Base-by-base conservation (phyloP, 2,113 vertebrate species). In the Pangasianodon gigas region DNA sequence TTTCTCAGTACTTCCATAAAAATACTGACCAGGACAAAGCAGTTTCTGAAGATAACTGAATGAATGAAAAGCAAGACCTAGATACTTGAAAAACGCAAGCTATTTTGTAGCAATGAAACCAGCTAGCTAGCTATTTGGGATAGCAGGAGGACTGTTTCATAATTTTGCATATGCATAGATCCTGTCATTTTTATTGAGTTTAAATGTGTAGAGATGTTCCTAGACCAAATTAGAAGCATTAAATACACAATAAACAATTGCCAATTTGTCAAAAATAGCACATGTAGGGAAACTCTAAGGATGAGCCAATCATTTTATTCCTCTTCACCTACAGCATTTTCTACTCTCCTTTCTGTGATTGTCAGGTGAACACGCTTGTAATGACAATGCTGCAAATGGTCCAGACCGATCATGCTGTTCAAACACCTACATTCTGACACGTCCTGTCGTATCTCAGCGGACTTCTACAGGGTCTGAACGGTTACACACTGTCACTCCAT, bases 401-500 rank as follows among this genome's bases (percentile, higher is more conserved):
- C 84, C 80, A 82, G 91, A 44, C 88, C 56, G 83, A 88, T 82
- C 84, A 74, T 62, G 87, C 86, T 6, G 82, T 88, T 91, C 88
- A 84, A 82, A 24, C 58, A 75, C 21, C 81, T 46, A 85, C 80
- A 54, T 87, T 81, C 81, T 90, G 91, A 90, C 89, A 91, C 26
- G 7, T 46, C 62, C 88, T 82, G 83, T 84, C 85, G 21, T 90
- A 85, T 89, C 81, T 51, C 54, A 65, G 56, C 4, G 14, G 77
- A 88, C 11, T 48, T 82, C 75, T 52, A 54, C 74, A 82, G 81
- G 85, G 79, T 82, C 75, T 85, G 75, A 75, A 88, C 21, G 46
- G 91, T 80, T 79, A 69, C 83, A 77, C 62, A 65, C 82, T 67
- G 86, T 79, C 86, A 86, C 62, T 85, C 54, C 89, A 91, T 91